These are phyloP conservation scores for Motacilla alba DNA, from an alignment of 2,113 vertebrate species.

Conservation along the genomic window DNA sequence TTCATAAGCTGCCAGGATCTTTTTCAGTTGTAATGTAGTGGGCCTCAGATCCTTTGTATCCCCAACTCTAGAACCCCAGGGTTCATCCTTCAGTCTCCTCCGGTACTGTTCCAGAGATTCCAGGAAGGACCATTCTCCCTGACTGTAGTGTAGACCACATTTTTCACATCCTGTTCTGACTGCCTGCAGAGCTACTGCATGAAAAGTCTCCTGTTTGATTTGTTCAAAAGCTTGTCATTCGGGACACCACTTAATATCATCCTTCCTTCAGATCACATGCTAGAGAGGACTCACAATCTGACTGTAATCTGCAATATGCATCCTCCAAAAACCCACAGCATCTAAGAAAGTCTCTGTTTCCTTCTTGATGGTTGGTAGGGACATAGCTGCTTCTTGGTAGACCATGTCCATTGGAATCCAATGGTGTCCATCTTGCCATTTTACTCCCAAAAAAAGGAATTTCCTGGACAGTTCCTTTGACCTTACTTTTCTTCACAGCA, in stretches of 20 bases:
- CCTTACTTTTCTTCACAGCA: background rate
- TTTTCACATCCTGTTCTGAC: background rate
- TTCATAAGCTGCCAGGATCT: background rate
- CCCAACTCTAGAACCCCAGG: rapidly evolving
- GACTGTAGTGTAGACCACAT: background rate
- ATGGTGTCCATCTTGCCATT: background rate
- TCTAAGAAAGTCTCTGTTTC: background rate
- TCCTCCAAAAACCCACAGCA: background rate
- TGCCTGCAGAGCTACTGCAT: background rate
- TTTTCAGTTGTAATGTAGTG: background rate
- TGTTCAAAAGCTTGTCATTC: background rate
- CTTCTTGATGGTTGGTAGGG: background rate
- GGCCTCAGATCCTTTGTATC: background rate
- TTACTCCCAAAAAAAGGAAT: background rate
- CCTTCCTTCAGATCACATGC: background rate
- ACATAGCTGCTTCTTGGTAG: background rate
- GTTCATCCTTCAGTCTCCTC: background rate
- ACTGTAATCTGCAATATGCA: background rate
- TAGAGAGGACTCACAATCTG: background rate
- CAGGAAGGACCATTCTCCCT: background rate
- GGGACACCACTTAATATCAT: background rate
- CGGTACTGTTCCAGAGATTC: background rate
- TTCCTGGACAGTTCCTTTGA: background rate
- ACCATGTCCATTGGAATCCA: background rate
- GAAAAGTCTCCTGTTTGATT: background rate